A percentile compares a stretch with the other conserved stretches of the same genome.
These are phyloP conservation scores for Caenorhabditis sulstoni DNA, from an alignment of 2,888 invertebrate species.

Conservation along the genomic window DNA sequence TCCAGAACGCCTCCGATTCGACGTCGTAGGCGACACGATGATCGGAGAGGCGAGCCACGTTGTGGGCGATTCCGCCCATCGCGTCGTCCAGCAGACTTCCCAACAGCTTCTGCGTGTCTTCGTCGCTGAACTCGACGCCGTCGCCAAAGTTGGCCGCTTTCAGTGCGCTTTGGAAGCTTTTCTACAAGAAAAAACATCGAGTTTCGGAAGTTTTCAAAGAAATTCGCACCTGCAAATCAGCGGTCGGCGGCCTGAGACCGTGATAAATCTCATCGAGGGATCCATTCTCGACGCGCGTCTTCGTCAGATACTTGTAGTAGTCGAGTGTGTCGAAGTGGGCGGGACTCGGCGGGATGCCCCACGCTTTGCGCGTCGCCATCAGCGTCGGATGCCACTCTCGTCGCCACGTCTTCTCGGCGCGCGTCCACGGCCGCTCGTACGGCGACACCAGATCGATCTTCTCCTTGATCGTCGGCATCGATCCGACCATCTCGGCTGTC, in stretches of 20 bases:
- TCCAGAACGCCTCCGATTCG: constrained; percentile 78
- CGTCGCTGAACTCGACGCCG: constrained; percentile 33
- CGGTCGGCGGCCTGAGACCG: constrained; percentile 65
- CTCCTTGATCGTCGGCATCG: constrained; percentile 74
- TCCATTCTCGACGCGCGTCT: constrained; percentile 69
- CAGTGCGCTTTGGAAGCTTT: constrained; percentile 28
- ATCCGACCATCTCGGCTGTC: constrained; percentile 73
- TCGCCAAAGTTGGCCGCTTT: constrained; percentile 45
- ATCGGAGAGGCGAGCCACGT: constrained; percentile 62
- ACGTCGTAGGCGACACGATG: constrained; percentile 67
- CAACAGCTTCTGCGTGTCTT: constrained; percentile 51
- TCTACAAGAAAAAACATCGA: constrained; percentile 12
- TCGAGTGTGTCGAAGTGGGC: constrained; percentile 75
- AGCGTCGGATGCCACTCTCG: constrained; percentile 73
- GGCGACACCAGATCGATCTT: constrained; percentile 78
- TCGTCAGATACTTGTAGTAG: constrained; percentile 78
- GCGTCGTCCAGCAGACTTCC: constrained; percentile 67
- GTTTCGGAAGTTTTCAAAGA: not conserved
- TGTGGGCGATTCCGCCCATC: constrained; percentile 64
- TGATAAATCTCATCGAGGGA: constrained; percentile 68
- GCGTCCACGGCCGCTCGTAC: constrained; percentile 77
- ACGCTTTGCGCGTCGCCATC: constrained; percentile 75
- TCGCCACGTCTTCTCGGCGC: constrained; percentile 76
- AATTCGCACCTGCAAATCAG: constrained; percentile 63
- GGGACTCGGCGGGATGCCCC: constrained; percentile 73